Percentiles rank a stretch among this genome's conserved stretches.
Conservation (phyloP, 2,797 vertebrate genomes). For the Coregonus suidteri region DNA sequence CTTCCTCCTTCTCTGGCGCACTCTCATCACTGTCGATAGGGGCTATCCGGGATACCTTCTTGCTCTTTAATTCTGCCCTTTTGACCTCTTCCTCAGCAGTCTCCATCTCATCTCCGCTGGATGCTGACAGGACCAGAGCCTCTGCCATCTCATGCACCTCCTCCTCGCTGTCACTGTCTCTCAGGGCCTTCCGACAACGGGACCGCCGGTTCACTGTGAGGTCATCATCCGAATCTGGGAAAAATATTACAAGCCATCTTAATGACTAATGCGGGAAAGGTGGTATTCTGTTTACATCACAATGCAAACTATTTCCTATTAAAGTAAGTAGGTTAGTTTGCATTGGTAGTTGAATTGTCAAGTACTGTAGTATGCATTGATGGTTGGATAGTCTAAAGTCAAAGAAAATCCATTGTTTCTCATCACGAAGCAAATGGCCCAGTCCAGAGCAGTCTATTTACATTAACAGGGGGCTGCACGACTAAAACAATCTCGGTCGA, state of each 20-base stretch:
- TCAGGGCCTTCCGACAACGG: constrained; percentile 78
- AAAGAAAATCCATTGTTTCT: not conserved
- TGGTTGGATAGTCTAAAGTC: not conserved
- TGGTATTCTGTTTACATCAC: not conserved
- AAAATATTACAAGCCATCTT: not conserved
- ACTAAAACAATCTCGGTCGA: no score
- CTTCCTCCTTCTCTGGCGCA: constrained; percentile 54
- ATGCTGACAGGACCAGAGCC: constrained; percentile 66
- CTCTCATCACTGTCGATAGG: constrained; percentile 77
- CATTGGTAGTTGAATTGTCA: not conserved
- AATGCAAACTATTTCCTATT: not conserved
- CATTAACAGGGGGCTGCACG: not conserved
- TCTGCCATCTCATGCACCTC: constrained; percentile 61
- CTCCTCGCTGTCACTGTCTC: constrained; percentile 90
- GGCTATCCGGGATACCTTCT: constrained; percentile 58
- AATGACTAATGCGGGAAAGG: not conserved
- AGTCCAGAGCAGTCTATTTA: not conserved
- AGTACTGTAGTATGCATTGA: not conserved
- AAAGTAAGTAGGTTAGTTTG: not conserved
- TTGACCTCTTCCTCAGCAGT: constrained; percentile 22
- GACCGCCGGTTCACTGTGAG: constrained; percentile 78
- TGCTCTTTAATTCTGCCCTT: constrained; percentile 43
- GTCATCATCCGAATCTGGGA: constrained; percentile 86
- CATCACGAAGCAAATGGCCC: not conserved
- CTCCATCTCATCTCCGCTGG: constrained; percentile 64